These are phyloP conservation scores for Motacilla tschutschensis DNA, from an alignment of 2,113 vertebrate genomes.

Conservation along the genomic window DNA sequence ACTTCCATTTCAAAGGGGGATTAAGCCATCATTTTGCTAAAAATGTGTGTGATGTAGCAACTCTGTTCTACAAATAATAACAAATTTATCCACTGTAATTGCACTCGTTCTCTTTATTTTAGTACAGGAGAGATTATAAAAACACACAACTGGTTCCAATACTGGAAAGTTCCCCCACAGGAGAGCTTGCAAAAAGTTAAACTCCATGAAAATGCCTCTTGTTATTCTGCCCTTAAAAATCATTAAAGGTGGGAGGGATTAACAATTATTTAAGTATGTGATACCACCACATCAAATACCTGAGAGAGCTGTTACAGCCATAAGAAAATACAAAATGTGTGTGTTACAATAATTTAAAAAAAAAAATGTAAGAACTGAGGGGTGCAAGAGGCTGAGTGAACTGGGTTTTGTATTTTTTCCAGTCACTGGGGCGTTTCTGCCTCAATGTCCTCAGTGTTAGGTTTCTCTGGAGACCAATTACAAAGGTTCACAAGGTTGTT, in stretches of 20 bases:
- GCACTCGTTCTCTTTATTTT: background rate
- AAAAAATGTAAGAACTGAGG: background rate
- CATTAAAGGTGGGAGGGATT: too few relatives aligned
- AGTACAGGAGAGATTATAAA: background rate
- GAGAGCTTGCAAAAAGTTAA: background rate
- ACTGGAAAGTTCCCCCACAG: background rate
- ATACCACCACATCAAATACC: background rate
- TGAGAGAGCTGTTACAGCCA: background rate
- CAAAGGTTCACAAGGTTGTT: constrained; percentile 76
- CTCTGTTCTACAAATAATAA: background rate
- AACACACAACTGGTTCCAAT: background rate
- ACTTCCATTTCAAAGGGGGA: background rate
- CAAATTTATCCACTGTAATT: background rate
- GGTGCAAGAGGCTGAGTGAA: background rate
- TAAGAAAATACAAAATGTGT: background rate
- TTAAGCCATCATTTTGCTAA: background rate
- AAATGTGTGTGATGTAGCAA: background rate
- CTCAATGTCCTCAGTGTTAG: constrained; percentile 52
- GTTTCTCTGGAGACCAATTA: constrained; percentile 73
- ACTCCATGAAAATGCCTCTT: background rate
- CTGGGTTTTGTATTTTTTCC: background rate
- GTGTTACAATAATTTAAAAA: background rate
- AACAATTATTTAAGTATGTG: background rate
- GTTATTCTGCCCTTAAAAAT: background rate
- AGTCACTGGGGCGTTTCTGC: constrained; percentile 20